Evolutionary conservation across 2,797 vertebrate species (phyloP), one percentile per base, ranked within the genome.

Genomic region (Catharus ustulatus): DNA sequence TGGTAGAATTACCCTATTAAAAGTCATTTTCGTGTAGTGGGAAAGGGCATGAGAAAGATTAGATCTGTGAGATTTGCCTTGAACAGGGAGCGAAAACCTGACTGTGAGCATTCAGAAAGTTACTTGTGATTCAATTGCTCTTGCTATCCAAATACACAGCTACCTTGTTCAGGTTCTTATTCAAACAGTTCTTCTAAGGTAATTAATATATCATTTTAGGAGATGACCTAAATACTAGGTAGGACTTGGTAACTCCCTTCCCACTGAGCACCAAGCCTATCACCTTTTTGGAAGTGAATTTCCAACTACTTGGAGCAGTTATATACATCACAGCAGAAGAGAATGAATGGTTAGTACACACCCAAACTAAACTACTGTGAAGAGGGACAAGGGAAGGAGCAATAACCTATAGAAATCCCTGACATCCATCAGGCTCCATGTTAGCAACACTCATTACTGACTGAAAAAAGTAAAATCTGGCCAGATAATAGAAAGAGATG

Each of bases 11-110:
- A 63, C 83, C 59, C 63, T 62, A 89, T 11, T 5, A 1, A 79
- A 91, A 94, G 80, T 51, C 21, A 52, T 71, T 91, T 71, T 77
- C 26, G 8, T 54, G 27, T 21, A 94, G 83, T 61, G n/a, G 49
- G 58, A 93, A 93, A 92, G 71, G 88, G 71, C 88, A 95, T 13
- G 77, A 92, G 64, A 89, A 95, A 95, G 77, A 93, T 91, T 79
- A 90, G 57, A 93, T 93, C 83, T 73, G 29, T 24, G 52, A 90
- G 77, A 84, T 82, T 83, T 86, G 38, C 69, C 40, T 64, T 64
- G 24, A 78, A 90, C 45, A 52, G 76, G 2, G 18, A 87, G 46
- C 24, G 63, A 92, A 90, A 94, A 62, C 48, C 42, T n/a, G 66
- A 94, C 68, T 9, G 12, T 16, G 38, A 72, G 34, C 24, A 64